phyloP scores from a whole-genome alignment of 2,888 invertebrate species.

The Heliconius sara region DNA sequence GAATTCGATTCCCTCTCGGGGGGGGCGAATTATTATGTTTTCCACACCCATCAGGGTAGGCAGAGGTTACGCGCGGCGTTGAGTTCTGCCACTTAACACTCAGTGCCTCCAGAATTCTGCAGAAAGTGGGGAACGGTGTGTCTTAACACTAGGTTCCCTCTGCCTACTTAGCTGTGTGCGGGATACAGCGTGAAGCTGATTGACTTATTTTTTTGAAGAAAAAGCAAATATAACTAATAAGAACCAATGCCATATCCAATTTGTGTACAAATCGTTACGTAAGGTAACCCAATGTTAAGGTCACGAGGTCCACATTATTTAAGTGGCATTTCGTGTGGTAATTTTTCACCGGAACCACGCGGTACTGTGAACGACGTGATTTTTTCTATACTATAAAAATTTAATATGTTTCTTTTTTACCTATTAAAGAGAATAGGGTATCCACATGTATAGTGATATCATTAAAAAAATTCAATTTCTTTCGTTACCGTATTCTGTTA shows the following conservation, averaged over 20 bases:
- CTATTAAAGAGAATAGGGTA: background rate
- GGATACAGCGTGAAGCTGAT: no score
- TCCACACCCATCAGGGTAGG: no score
- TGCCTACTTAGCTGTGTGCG: no score
- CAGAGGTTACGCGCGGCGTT: no score
- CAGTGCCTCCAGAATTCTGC: no score
- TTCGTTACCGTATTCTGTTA: no score
- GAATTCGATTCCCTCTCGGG: no score
- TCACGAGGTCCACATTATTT: slow-evolving; percentile 43
- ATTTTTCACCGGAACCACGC: slow-evolving; percentile 46
- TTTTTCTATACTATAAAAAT: slow-evolving; percentile 11
- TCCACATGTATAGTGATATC: background rate
- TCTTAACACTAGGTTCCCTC: no score
- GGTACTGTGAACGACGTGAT: slow-evolving; percentile 5
- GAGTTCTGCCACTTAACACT: no score
- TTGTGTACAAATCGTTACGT: slow-evolving; percentile 39
- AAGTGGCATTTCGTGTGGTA: slow-evolving; percentile 46
- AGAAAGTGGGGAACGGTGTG: no score
- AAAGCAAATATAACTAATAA: slow-evolving; percentile 36
- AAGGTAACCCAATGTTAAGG: slow-evolving; percentile 47
- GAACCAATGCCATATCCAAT: slow-evolving; percentile 44
- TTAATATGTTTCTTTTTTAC: background rate
- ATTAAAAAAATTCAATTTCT: background rate
- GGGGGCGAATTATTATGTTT: no score
- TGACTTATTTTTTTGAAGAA: no score